Evolutionary conservation across 2,888 invertebrate species (phyloP).

Genomic region (Sialis fuliginosa): DNA sequence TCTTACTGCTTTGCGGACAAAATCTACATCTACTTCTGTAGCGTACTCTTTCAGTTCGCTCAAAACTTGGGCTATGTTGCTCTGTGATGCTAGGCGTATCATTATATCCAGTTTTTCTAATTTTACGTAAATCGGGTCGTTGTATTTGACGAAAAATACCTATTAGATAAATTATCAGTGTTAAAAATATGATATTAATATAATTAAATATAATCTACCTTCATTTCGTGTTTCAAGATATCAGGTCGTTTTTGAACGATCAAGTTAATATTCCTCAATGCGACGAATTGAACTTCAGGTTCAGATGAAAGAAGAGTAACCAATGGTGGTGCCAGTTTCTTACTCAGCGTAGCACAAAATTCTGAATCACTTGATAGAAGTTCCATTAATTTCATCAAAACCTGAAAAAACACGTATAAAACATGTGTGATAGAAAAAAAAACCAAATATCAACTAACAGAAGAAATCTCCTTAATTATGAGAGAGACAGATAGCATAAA

Average conservation of each 20-base stretch:
- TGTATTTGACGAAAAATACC: constrained; percentile 98
- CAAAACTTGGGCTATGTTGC: constrained; percentile 94
- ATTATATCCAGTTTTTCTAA: constrained; percentile 97
- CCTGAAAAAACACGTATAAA: too few species aligned
- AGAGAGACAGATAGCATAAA: background rate
- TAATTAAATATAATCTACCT: constrained; percentile 34
- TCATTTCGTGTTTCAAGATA: constrained; percentile 98
- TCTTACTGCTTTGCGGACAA: constrained; percentile 95
- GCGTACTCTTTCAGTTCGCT: constrained; percentile 98
- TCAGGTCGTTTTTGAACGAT: constrained; percentile 99
- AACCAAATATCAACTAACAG: background rate
- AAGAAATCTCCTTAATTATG: background rate
- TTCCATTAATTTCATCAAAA: constrained; percentile 93
- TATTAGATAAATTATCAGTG: constrained; percentile 13
- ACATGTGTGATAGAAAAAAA: constrained; percentile 28
- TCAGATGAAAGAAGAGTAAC: constrained; percentile 95
- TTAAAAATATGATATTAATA: background rate
- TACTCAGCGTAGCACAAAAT: constrained; percentile 81
- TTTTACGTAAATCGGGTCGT: constrained; percentile 99
- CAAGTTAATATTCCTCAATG: constrained; percentile 92
- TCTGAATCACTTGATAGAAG: constrained; percentile 88
- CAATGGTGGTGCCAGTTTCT: constrained; percentile 96
- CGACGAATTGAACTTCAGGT: constrained; percentile 98
- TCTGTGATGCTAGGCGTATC: constrained; percentile 95
- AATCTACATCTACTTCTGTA: constrained; percentile 98